These are phyloP conservation scores for Iguana delicatissima DNA, from an alignment of 2,797 vertebrate genomes.

Conservation along the genomic window DNA sequence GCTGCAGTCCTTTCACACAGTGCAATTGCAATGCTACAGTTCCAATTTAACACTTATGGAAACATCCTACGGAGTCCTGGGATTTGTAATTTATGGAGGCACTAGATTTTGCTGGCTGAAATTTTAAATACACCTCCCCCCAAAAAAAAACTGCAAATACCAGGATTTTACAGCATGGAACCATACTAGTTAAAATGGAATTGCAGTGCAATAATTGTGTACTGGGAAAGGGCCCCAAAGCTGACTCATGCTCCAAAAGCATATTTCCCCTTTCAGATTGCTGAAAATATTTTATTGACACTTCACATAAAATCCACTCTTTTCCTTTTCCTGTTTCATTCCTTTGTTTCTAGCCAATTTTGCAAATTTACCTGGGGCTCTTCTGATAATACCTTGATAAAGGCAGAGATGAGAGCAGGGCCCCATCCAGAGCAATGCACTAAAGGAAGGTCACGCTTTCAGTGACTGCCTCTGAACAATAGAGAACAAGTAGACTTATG, in stretches of 20 bases:
- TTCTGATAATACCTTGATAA: slow-evolving; percentile 27
- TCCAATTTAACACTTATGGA: no score
- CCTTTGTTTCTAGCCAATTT: background rate
- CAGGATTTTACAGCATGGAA: no score
- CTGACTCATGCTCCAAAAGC: background rate
- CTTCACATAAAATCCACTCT: background rate
- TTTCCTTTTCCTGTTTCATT: no score
- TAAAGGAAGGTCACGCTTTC: slow-evolving; percentile 14
- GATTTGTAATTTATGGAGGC: no score
- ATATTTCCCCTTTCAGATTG: background rate
- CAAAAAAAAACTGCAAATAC: no score
- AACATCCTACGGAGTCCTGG: no score
- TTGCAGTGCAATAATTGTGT: no score
- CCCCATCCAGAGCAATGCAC: background rate
- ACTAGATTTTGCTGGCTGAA: no score
- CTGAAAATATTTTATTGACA: background rate
- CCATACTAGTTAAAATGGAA: no score
- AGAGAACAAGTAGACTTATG: slow-evolving; percentile 38
- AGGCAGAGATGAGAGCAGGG: background rate
- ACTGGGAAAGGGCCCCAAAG: background rate
- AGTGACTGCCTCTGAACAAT: slow-evolving; percentile 33
- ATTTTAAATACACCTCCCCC: no score
- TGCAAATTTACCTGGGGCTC: background rate
- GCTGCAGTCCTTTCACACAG: no score
- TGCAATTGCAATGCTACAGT: no score